Percentiles rank a stretch among this genome's conserved stretches.
These are phyloP conservation scores for Orthosia gothica DNA, from an alignment of 2,888 invertebrate genomes.

Conservation along the genomic window DNA sequence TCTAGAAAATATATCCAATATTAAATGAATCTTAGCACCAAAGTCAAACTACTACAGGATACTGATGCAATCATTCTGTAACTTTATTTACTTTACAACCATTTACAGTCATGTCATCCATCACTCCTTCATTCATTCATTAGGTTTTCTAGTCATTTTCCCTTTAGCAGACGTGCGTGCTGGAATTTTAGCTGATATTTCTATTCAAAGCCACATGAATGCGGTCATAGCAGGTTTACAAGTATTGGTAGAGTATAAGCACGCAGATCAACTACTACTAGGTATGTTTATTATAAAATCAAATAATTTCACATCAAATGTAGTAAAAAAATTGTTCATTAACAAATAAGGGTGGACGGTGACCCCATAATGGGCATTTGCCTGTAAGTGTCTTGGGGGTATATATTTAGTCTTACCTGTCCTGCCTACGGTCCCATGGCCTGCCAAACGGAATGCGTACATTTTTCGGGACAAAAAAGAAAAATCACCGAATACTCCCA, in stretches of 20 bases:
- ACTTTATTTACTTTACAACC: constrained; percentile 12
- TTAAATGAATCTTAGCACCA: not conserved
- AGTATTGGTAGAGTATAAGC: not conserved
- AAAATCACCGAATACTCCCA: too few species aligned
- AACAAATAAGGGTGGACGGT: too few species aligned
- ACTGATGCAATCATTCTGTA: constrained; percentile 10
- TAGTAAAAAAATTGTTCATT: too few species aligned
- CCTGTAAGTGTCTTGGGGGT: too few species aligned
- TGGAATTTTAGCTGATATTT: constrained; percentile 33
- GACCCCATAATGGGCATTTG: too few species aligned
- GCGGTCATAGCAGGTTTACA: not conserved
- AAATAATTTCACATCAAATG: too few species aligned
- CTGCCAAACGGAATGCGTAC: not conserved
- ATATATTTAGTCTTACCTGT: not conserved
- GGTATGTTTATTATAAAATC: too few species aligned
- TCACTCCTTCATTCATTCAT: constrained; percentile 20
- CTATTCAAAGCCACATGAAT: constrained; percentile 13
- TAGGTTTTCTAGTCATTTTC: constrained; percentile 34
- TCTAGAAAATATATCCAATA: not conserved
- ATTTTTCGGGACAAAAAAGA: too few species aligned
- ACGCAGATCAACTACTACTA: not conserved
- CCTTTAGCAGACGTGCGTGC: constrained; percentile 26
- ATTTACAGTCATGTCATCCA: constrained; percentile 16
- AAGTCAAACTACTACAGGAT: not conserved
- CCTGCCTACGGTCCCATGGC: not conserved